These are phyloP conservation scores for Strigamia maritima DNA, from an alignment of 2,888 invertebrate genomes.

Conservation along the genomic window DNA sequence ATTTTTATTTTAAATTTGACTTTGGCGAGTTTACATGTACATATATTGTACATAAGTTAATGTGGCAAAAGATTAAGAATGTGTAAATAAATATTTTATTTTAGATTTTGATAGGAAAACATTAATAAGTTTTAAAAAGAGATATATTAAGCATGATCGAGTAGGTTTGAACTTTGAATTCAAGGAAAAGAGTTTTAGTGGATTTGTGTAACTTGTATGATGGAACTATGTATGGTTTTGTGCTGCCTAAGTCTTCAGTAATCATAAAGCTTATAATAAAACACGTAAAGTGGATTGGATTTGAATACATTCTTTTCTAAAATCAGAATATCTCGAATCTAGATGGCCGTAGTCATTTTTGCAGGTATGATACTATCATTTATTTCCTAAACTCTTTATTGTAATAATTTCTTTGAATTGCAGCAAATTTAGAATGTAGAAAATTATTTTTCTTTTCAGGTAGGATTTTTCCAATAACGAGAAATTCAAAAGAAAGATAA, in stretches of 20 bases:
- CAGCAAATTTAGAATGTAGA: too few species aligned
- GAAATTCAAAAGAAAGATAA: too few species aligned
- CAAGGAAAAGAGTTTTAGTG: neutral
- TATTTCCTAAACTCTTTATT: too few species aligned
- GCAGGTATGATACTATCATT: too few species aligned
- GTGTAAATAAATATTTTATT: slow-evolving; percentile 4
- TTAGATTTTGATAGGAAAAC: slow-evolving; percentile 11
- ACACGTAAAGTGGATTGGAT: neutral
- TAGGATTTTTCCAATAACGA: too few species aligned
- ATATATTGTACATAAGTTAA: slow-evolving; percentile 11
- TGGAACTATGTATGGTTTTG: slow-evolving; percentile 12
- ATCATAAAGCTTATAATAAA: slow-evolving; percentile 24
- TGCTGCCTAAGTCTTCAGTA: neutral
- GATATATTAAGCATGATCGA: neutral
- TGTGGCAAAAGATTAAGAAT: slow-evolving; percentile 25
- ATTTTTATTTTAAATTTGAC: neutral
- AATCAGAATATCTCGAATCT: too few species aligned
- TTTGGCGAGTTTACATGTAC: slow-evolving; percentile 5
- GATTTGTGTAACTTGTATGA: neutral
- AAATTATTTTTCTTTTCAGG: too few species aligned
- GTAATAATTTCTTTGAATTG: too few species aligned
- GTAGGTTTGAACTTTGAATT: neutral
- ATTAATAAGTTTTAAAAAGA: neutral
- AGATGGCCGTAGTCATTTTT: too few species aligned
- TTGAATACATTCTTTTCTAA: too few species aligned